Evolutionary conservation across 2,113 vertebrate species (phyloP).

Genomic region (Albula glossodonta): DNA sequence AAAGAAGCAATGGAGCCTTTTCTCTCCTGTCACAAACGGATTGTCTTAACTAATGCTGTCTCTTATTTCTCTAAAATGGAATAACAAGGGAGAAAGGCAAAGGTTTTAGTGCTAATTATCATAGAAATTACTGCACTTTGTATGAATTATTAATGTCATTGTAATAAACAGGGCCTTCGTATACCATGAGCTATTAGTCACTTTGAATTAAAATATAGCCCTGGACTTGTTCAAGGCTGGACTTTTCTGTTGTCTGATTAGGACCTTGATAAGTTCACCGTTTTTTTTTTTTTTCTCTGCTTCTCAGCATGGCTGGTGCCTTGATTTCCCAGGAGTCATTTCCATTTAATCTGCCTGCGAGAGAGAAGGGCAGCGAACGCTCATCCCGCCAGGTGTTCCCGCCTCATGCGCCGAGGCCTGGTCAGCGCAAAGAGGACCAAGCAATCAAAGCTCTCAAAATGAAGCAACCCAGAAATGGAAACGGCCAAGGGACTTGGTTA

Average conservation of each 20-base stretch:
- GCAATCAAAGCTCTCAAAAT: slow-evolving; percentile 29
- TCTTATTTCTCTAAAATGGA: slow-evolving; percentile 27
- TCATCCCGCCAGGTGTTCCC: background rate
- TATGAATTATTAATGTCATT: slow-evolving; percentile 30
- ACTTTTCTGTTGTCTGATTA: slow-evolving; percentile 39
- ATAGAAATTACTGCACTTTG: slow-evolving; percentile 31
- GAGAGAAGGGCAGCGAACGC: slow-evolving; percentile 10
- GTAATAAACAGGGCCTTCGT: slow-evolving; percentile 41
- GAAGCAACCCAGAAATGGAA: slow-evolving; percentile 35
- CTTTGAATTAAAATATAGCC: slow-evolving; percentile 43
- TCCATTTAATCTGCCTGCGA: slow-evolving; percentile 11
- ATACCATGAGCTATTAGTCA: slow-evolving; percentile 47
- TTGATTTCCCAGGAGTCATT: slow-evolving; percentile 36
- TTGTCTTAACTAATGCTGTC: slow-evolving; percentile 48
- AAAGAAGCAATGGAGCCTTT: slow-evolving; percentile 63
- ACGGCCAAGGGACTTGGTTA: slow-evolving; percentile 16
- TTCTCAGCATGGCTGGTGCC: slow-evolving; percentile 17
- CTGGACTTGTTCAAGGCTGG: slow-evolving; percentile 32
- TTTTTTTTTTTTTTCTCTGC: slow-evolving; percentile 17
- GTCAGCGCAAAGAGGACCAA: slow-evolving; percentile 19
- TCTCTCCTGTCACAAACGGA: slow-evolving; percentile 56
- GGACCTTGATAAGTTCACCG: slow-evolving; percentile 32
- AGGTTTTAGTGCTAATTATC: slow-evolving; percentile 33
- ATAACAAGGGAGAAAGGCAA: slow-evolving; percentile 35
- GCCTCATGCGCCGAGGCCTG: background rate